Percentiles rank a stretch among this genome's conserved stretches.
Evolutionary conservation across 2,113 vertebrate genomes (phyloP).

Genomic region (Chrysochloris asiatica): DNA sequence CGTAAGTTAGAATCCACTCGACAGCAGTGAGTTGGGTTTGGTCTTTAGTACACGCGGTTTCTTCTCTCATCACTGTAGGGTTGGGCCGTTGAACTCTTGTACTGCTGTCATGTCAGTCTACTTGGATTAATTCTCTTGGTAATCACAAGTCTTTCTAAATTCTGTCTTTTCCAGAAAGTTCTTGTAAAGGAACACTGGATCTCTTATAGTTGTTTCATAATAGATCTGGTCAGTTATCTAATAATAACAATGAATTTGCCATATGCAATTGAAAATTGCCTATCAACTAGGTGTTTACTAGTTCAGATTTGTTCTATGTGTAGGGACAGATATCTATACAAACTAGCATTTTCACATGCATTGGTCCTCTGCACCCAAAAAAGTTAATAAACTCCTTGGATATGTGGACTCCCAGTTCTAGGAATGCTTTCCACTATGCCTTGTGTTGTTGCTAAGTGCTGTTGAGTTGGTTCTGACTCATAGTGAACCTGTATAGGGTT

Average conservation of each 20-base stretch:
- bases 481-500: too few relatives aligned
- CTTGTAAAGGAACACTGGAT: neutral
- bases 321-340: neutral
- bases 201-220: conserved; percentile 21
- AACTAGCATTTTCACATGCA: neutral
- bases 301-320: neutral
- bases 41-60: neutral
- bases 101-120: neutral
- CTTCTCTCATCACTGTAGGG: neutral
- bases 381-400: neutral
- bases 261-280: neutral
- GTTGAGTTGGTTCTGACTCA: too few relatives aligned
- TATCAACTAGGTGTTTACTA: neutral
- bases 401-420: neutral
- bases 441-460: too few relatives aligned
- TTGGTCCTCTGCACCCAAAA: neutral
- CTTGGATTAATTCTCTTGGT: neutral
- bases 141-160: neutral
- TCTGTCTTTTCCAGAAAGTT: neutral
- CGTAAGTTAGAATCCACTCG: too few relatives aligned
- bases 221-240: neutral
- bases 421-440: neutral
- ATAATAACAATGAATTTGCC: neutral
- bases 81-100: neutral
- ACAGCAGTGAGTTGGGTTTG: too few relatives aligned